Base-by-base conservation (phyloP, 2,113 vertebrate species). In the Miniopterus natalensis region DNA sequence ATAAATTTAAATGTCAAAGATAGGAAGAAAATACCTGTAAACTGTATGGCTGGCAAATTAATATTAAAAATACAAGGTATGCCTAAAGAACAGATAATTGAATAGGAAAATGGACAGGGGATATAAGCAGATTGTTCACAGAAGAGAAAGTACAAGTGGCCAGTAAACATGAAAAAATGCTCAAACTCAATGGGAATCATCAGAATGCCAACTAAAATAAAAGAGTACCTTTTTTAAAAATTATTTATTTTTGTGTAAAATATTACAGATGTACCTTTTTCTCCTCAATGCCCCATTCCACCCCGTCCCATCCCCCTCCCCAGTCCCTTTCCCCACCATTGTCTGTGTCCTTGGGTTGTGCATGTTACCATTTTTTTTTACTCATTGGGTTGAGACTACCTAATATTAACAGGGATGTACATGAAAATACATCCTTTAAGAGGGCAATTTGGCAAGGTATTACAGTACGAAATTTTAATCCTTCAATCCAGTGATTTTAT, bases 1-100 rank as follows among this genome's bases (percentile, higher is more conserved):
- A 51, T 31, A 59, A 84, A 78, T 73, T 92, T 88, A 73, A 93
- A 70, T 84, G 61, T 86, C n/a, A 74, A 90, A 84, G 57, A 57
- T 63, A 53, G 49, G 31, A 83, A 88, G 59, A 63, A 83, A 83
- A 83, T 78, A 75, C 73, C 77, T 90, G 21, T 78, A 78, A 78
- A 71, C 71, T 70, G 15, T 63, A 23, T 89, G 77, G 49, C 47
- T 89, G 47, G n/a, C 74, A 85, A 81, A n/a, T 95, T 94, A 40
- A 61, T 57, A 51, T 68, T 83, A 78, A 86, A 88, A 80, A 66
- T 74, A 20, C 25, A 71, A 75, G 40, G 10, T 21, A 59, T 73
- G 12, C 23, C 36, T 92, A 49, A 73, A 68, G 78, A 88, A 84
- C 65, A 68, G 29, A 31, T 74, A 75, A 55, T 36, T 36, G 17